phyloP scores from a whole-genome alignment of 2,113 vertebrate species.

The Megaceryle maxima region DNA sequence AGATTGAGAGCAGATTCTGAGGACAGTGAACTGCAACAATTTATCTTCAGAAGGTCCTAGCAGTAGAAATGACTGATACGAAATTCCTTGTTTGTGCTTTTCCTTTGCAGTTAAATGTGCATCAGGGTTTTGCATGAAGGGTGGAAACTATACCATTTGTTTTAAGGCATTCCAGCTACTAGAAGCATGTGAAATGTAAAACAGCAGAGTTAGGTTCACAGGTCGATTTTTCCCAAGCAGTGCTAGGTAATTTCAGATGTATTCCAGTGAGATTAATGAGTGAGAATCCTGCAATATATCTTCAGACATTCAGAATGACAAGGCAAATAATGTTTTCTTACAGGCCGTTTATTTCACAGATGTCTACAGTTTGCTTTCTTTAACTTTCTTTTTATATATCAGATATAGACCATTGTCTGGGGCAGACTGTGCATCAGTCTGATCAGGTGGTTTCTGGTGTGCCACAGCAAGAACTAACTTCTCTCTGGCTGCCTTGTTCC shows the following conservation, averaged over 20 bases:
- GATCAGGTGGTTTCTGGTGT: neutral
- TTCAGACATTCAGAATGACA: neutral
- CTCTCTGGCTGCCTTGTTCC: neutral
- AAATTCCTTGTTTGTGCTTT: neutral
- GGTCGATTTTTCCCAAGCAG: neutral
- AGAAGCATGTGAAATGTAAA: neutral
- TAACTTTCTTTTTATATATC: neutral
- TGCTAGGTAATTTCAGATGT: neutral
- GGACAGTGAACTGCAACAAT: neutral
- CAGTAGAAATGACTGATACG: neutral
- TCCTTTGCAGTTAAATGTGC: neutral
- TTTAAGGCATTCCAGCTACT: neutral
- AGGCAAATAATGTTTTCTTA: neutral
- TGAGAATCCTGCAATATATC: neutral
- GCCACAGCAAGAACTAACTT: neutral
- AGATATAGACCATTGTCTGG: neutral
- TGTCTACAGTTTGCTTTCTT: neutral
- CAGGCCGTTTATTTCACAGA: neutral
- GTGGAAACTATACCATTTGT: neutral
- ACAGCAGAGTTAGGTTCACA: neutral
- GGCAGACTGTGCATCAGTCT: neutral
- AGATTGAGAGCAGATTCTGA: neutral
- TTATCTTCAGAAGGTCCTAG: neutral
- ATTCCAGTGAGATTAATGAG: neutral
- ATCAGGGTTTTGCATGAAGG: neutral